Conservation (phyloP, 2,113 vertebrate genomes). For the Theristicus caerulescens region DNA sequence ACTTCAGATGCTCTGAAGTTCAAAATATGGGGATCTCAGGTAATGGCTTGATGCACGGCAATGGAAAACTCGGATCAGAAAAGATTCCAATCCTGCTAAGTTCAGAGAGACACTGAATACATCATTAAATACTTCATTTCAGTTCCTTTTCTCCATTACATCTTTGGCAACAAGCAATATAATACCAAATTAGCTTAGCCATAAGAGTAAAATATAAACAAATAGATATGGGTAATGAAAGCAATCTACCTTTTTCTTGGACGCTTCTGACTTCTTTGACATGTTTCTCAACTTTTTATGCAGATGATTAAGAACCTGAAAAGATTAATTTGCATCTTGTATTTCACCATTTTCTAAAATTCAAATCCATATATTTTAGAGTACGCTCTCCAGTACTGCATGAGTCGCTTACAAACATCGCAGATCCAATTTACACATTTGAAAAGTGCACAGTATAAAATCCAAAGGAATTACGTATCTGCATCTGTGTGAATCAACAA, state of each 20-base stretch:
- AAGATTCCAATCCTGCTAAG: not conserved
- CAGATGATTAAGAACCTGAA: slow-evolving; percentile 94
- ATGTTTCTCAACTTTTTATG: slow-evolving; percentile 95
- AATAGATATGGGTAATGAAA: not conserved
- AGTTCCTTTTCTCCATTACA: not conserved
- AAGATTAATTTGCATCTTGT: slow-evolving; percentile 49
- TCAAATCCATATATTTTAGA: not conserved
- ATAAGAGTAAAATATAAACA: not conserved
- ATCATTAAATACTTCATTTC: not conserved
- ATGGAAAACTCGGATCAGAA: not conserved
- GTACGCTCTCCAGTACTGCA: not conserved
- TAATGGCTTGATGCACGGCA: not conserved
- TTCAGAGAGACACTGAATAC: not conserved
- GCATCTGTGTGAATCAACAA: not conserved
- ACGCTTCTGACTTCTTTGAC: slow-evolving; percentile 97
- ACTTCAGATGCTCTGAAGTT: not conserved
- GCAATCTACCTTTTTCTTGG: slow-evolving; percentile 93
- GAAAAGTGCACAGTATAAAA: not conserved
- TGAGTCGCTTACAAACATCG: not conserved
- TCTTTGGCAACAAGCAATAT: not conserved
- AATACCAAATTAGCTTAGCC: not conserved
- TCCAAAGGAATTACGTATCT: not conserved
- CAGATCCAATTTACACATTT: not conserved
- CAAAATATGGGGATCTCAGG: not conserved
- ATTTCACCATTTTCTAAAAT: not conserved